phyloP scores from a whole-genome alignment of 2,888 invertebrate genomes.

The Asteroscopus sphinx region DNA sequence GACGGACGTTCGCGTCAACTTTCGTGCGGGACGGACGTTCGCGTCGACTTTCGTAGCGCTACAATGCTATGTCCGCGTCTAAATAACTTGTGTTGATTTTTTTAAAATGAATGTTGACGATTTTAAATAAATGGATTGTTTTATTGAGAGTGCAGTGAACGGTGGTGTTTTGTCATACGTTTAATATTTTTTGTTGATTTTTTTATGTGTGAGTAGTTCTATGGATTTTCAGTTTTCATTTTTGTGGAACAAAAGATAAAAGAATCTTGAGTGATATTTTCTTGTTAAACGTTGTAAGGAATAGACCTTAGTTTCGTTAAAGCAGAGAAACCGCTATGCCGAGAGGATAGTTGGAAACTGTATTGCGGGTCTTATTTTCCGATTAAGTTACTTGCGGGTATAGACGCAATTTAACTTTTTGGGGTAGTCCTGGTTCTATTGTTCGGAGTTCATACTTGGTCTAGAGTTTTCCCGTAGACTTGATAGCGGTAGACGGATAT shows the following conservation, averaged over 20 bases:
- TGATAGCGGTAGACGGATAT: background rate
- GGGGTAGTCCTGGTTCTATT: slow-evolving; percentile 19
- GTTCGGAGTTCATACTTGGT: slow-evolving; percentile 25
- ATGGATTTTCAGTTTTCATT: slow-evolving; percentile 10
- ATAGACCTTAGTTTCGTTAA: background rate
- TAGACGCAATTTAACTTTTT: slow-evolving; percentile 47
- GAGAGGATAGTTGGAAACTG: slow-evolving; percentile 13
- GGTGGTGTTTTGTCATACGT: slow-evolving; percentile 62
- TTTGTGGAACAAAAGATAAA: slow-evolving; percentile 18
- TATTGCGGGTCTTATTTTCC: slow-evolving; percentile 33
- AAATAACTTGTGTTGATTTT: slow-evolving; percentile 42
- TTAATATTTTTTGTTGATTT: slow-evolving; percentile 26
- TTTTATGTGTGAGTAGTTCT: slow-evolving; percentile 30
- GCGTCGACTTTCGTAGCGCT: slow-evolving; percentile 27
- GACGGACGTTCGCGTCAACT: slow-evolving; percentile 62
- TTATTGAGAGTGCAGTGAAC: slow-evolving; percentile 37
- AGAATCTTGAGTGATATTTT: slow-evolving; percentile 23
- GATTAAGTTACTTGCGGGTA: slow-evolving; percentile 26
- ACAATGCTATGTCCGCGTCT: slow-evolving; percentile 39
- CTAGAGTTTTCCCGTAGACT: slow-evolving; percentile 7
- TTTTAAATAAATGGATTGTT: slow-evolving; percentile 32
- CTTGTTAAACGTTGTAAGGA: slow-evolving; percentile 2
- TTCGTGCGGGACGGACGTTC: slow-evolving; percentile 66
- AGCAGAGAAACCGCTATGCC: slow-evolving; percentile 16
- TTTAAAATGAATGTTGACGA: slow-evolving; percentile 31